Percentiles rank a stretch among this genome's conserved stretches.
These are phyloP conservation scores for Tenrec ecaudatus DNA, from an alignment of 2,113 vertebrate species.

Conservation along the genomic window DNA sequence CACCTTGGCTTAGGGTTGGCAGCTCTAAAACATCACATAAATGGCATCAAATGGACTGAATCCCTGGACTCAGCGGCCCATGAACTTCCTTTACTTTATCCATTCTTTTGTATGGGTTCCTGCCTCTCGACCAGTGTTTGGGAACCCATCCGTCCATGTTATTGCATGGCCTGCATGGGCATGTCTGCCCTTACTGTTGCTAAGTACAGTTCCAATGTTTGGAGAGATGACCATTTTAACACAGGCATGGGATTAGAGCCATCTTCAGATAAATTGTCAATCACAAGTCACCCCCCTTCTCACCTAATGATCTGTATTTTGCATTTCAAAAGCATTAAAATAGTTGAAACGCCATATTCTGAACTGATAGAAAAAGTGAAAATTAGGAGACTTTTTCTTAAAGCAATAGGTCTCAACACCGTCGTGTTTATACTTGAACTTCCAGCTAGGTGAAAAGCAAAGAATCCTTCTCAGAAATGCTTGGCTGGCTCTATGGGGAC, in stretches of 20 bases:
- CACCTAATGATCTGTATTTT: slow-evolving; percentile 4
- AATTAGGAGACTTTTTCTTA: slow-evolving; percentile 1
- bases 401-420: not conserved
- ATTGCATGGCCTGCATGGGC: not conserved
- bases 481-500: not conserved
- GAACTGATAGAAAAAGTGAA: not conserved
- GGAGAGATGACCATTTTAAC: not conserved
- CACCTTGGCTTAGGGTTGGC: not conserved
- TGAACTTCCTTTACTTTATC: not conserved
- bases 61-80: not conserved
- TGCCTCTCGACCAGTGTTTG: not conserved
- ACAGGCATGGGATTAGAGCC: not conserved
- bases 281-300: not conserved
- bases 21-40: not conserved
- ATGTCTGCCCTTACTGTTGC: not conserved
- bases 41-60: not conserved
- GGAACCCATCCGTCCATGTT: not conserved
- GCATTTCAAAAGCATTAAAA: not conserved
- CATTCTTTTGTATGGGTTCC: not conserved
- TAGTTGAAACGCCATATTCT: not conserved
- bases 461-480: not conserved
- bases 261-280: slow-evolving; percentile 13
- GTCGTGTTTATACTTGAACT: not conserved
- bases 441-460: not conserved
- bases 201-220: not conserved